phyloP scores from a whole-genome alignment of 1,140 invertebrate genomes.

The Ectropis grisescens region DNA sequence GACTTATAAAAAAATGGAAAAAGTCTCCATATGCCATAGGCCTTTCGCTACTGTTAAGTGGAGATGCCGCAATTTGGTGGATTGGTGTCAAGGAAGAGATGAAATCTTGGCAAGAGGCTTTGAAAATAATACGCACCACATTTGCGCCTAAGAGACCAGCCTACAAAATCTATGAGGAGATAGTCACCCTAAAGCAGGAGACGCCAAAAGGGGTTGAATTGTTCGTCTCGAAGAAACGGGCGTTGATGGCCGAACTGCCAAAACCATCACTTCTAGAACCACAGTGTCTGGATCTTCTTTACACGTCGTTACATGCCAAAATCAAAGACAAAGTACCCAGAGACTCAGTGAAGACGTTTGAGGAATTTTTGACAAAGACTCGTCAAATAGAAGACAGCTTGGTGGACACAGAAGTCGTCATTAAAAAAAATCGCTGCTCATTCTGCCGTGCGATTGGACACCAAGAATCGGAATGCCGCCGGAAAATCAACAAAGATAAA shows the following conservation, averaged over 20 bases:
- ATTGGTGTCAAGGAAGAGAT: slow-evolving; percentile 1
- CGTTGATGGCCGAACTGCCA: slow-evolving; percentile 1
- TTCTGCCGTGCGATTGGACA: slow-evolving; percentile 2
- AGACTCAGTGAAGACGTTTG: not conserved
- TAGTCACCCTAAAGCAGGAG: not conserved
- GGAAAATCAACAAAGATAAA: no score
- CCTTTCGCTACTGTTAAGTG: no score
- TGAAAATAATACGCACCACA: not conserved
- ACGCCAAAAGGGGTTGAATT: not conserved
- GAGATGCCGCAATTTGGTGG: slow-evolving; percentile 2
- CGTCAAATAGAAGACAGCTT: slow-evolving; percentile 1
- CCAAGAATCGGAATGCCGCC: not conserved
- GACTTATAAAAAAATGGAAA: no score
- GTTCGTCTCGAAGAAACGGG: no score
- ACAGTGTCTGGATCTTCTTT: slow-evolving; percentile 1
- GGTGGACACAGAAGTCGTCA: no score
- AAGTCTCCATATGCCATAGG: no score
- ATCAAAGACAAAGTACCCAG: slow-evolving; percentile 1
- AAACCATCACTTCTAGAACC: not conserved
- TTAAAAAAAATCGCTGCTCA: not conserved
- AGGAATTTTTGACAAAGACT: not conserved
- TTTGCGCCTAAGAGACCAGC: slow-evolving; percentile 3
- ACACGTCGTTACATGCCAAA: not conserved
- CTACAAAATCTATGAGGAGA: not conserved
- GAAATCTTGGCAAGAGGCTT: not conserved